Evolutionary conservation across 2,797 vertebrate species (phyloP), one percentile per base, ranked within the genome.

Genomic region (Fistularia tabacaria): DNA sequence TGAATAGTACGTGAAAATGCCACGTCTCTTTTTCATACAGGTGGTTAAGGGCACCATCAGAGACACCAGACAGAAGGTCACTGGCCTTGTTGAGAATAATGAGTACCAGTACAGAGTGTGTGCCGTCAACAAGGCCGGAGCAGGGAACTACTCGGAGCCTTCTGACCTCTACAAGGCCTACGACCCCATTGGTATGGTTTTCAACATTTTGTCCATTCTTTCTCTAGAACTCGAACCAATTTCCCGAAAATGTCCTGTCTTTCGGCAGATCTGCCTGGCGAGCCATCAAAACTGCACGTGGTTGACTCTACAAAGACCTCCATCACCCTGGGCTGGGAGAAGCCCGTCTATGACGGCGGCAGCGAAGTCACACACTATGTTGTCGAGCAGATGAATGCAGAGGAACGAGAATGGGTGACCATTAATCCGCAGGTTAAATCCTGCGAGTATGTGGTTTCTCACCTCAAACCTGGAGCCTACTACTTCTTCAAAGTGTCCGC

Each of bases 301-400:
- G 87, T 95, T 10, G 97, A 98, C 80, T 96, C 95, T 63, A 98
- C 97, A 48, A 99, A 98, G 85, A 93, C 94, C 55, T 99, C 97
- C 57, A 92, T 99, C 69, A 99, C 95, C 3, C 90, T 98, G 55
- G 90, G 90, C 61, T 99, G 97, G 97, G 94, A 93, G 71, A 96
- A 93, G 68, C 95, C 97, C 40, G 90, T 94, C 51, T 99, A 97
- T 66, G 93, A 99, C 72, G 96, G 97, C 54, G 97, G 97, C 85
- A 98, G 96, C 82, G 83, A 89, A 72, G 85, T 98, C 74, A 95
- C 92, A 51, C 93, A 91, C 66, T 99, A 98, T 0, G 42, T 93
- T 47, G 85, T 98, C 14, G 93, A 97, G 9, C 92, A 94, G 79
- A 93, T 89, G 87, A 92, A 92, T 81, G 64, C 87, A 66, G 94